phyloP scores from a whole-genome alignment of 2,888 invertebrate species.

The Bembecia ichneumoniformis region DNA sequence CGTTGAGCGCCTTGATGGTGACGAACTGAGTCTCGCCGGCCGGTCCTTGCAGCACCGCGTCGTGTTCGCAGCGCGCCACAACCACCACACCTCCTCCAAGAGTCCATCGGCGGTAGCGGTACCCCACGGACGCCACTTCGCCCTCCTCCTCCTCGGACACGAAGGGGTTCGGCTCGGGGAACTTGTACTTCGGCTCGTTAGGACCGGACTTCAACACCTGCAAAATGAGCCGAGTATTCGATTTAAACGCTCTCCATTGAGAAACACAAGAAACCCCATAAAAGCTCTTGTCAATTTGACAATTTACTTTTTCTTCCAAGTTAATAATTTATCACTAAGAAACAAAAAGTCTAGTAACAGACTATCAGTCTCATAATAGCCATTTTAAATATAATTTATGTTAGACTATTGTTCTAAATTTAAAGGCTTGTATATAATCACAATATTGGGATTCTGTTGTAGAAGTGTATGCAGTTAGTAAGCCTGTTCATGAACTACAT shows the following conservation, averaged over 20 bases:
- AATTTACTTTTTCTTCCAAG: background rate
- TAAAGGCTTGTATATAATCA: too few species aligned
- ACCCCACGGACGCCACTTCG: conserved; percentile 95
- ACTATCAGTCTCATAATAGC: too few species aligned
- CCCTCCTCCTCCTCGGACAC: conserved; percentile 92
- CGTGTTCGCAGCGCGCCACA: conserved; percentile 96
- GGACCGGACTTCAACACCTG: conserved; percentile 76
- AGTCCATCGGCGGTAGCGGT: conserved; percentile 97
- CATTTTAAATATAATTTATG: too few species aligned
- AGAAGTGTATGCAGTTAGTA: too few species aligned
- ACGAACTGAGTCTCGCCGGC: conserved; percentile 93
- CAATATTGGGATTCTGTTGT: too few species aligned
- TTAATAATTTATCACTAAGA: too few species aligned
- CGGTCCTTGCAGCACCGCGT: conserved; percentile 91
- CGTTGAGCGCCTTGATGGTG: conserved; percentile 97
- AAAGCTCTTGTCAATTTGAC: background rate
- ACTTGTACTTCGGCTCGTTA: conserved; percentile 87
- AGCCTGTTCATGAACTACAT: too few species aligned
- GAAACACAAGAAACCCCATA: conserved; percentile 8
- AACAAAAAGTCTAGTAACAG: too few species aligned
- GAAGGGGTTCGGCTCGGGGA: conserved; percentile 94
- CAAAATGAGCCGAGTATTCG: background rate
- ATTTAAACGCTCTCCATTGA: too few species aligned
- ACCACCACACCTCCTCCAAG: conserved; percentile 91
- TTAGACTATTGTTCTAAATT: too few species aligned